These are phyloP conservation scores for Acrocephalus kingi DNA, from an alignment of 2,113 vertebrate species.

Conservation along the genomic window DNA sequence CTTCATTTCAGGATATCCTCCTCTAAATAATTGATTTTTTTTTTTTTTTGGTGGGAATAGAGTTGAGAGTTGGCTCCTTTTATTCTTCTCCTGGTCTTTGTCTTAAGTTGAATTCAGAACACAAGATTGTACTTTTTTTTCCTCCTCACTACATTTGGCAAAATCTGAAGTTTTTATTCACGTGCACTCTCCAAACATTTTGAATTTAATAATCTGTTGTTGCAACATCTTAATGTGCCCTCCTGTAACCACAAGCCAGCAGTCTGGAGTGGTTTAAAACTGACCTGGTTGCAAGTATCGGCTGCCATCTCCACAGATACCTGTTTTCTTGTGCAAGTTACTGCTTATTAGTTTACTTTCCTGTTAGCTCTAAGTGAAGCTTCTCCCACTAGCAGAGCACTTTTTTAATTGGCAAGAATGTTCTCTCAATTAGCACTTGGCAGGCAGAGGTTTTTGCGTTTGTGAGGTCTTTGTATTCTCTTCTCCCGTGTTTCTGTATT, in stretches of 20 bases:
- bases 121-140: not conserved
- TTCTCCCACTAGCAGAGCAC: not conserved
- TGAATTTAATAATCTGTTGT: not conserved
- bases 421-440: not conserved
- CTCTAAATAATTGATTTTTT: not conserved
- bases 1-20: not conserved
- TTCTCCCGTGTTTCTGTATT: not conserved
- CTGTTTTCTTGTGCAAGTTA: not conserved
- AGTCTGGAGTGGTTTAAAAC: not conserved
- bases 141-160: not conserved
- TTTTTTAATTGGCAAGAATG: not conserved
- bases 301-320: not conserved
- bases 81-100: not conserved
- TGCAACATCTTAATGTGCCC: not conserved
- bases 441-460: not conserved
- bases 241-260: not conserved
- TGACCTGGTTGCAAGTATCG: not conserved
- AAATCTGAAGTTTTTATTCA: not conserved
- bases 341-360: not conserved
- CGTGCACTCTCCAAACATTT: not conserved
- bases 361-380: not conserved
- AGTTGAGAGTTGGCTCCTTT: not conserved
- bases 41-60: not conserved
- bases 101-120: not conserved
- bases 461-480: constrained; percentile 29